Base-by-base conservation (phyloP, 1,140 invertebrate species). In the Choristoneura fumiferana region DNA sequence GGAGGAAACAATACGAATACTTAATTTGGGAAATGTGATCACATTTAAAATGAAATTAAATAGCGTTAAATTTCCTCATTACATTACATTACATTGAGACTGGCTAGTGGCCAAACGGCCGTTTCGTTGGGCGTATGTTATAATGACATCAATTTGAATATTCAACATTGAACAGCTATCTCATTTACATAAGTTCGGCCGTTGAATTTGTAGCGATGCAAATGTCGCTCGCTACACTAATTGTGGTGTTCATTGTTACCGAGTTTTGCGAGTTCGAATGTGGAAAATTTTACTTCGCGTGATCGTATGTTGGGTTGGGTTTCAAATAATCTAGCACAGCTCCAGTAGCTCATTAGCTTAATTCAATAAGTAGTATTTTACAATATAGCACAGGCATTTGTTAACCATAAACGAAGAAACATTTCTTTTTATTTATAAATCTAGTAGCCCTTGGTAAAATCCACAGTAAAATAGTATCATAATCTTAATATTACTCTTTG, bases 61-160 rank as follows among this genome's bases (percentile, higher is more conserved):
- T 60, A 65, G 60, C 53, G 69, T 76, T 84, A 76, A 86, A 86
- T 84, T 84, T 75, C 76, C 83, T 88, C 81, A 85, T 84, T 86
- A 86, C 69, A 71, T 73, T 84, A 79, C 76, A 67, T 61, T 49
- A 49, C 43, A n/a, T 69, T 63, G 66, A 49, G 14, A 60, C 82
- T 88, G 85, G 85, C 85, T 68, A 63, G 63, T 62, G 64, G 81
- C 85, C 85, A 86, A 85, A 85, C 78, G 67, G 74, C 68, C 73
- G 71, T 71, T 68, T 71, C 73, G 72, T 78, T 76, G 73, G 78
- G 69, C 83, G 76, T 80, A 85, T 78, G 82, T 85, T 88, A 88
- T 88, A 88, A 88, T 88, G 85, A 88, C 85, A 88, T 88, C 82
- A 86, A 87, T 88, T 87, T 88, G 85, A 88, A 88, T 88, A 88